Evolutionary conservation across 2,888 invertebrate species (phyloP).

Genomic region (Sarcophaga rosellei): DNA sequence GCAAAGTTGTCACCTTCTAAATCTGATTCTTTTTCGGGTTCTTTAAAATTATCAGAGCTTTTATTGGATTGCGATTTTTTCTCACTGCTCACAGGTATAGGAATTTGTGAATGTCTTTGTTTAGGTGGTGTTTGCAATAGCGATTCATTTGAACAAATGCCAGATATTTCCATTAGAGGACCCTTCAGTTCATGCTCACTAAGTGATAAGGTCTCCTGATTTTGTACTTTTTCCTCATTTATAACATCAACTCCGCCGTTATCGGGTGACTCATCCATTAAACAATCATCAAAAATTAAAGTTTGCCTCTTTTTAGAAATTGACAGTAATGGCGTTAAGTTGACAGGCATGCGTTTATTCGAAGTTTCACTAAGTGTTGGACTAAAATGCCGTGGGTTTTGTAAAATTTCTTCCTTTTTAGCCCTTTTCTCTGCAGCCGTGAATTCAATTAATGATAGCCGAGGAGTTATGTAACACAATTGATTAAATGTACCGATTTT

Average conservation of each 20-base stretch:
- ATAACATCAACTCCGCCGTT: background rate
- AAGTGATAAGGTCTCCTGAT: background rate
- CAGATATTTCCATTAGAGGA: conserved; percentile 3
- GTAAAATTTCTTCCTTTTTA: background rate
- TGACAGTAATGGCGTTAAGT: conserved; percentile 74
- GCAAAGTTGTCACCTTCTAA: conserved; percentile 20
- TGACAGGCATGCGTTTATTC: conserved; percentile 63
- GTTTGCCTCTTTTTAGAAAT: conserved; percentile 73
- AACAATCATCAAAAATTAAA: conserved; percentile 56
- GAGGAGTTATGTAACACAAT: conserved; percentile 22
- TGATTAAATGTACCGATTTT: conserved; percentile 13
- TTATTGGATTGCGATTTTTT: conserved; percentile 6
- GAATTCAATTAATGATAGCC: conserved; percentile 53
- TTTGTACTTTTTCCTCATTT: background rate
- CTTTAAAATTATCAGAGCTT: background rate
- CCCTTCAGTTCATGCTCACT: conserved; percentile 11
- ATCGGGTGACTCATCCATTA: conserved; percentile 50
- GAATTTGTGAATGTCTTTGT: conserved; percentile 31
- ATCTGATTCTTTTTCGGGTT: background rate
- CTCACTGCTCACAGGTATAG: conserved; percentile 65
- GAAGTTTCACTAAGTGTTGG: conserved; percentile 3
- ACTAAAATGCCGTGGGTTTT: background rate
- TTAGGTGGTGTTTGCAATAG: conserved; percentile 21
- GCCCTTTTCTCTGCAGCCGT: conserved; percentile 27
- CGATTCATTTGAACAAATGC: conserved; percentile 16